phyloP scores from a whole-genome alignment of 2,888 invertebrate species.

The Automeris io region DNA sequence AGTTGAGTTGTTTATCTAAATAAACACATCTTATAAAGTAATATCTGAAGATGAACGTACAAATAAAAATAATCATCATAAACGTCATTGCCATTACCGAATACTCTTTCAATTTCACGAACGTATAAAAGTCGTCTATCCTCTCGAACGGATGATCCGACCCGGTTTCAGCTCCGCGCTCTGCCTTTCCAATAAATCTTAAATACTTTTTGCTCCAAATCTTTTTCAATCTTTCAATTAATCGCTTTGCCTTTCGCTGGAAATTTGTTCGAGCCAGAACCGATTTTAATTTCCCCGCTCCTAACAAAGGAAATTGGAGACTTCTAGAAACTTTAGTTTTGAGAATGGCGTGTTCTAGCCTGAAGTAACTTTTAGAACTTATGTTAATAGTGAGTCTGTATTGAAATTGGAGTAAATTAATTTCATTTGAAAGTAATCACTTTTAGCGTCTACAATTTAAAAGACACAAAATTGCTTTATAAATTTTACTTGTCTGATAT shows the following conservation, averaged over 20 bases:
- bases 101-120: constrained; percentile 3
- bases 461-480: too few relatives aligned
- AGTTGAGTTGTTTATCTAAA: too few relatives aligned
- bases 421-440: too few relatives aligned
- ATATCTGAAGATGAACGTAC: too few relatives aligned
- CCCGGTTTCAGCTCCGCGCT: constrained; percentile 3
- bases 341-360: not conserved
- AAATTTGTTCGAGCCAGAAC: constrained; percentile 18
- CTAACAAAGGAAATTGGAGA: constrained; percentile 3
- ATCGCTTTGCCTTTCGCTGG: constrained; percentile 22
- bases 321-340: not conserved
- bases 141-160: constrained; percentile 2
- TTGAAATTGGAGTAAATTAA: too few relatives aligned
- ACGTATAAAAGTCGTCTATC: constrained; percentile 3
- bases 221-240: constrained; percentile 31
- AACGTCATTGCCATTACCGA: not conserved
- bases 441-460: too few relatives aligned
- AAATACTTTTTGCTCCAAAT: constrained; percentile 20
- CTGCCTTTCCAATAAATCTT: constrained; percentile 23
- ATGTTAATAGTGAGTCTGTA: too few relatives aligned
- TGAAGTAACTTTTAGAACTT: too few relatives aligned
- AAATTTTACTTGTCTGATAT: too few relatives aligned
- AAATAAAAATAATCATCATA: not conserved
- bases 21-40: too few relatives aligned
- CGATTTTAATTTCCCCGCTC: constrained; percentile 5